Evolutionary conservation across 2,888 invertebrate genomes (phyloP).

Genomic region (Kryphioiulus occultus): DNA sequence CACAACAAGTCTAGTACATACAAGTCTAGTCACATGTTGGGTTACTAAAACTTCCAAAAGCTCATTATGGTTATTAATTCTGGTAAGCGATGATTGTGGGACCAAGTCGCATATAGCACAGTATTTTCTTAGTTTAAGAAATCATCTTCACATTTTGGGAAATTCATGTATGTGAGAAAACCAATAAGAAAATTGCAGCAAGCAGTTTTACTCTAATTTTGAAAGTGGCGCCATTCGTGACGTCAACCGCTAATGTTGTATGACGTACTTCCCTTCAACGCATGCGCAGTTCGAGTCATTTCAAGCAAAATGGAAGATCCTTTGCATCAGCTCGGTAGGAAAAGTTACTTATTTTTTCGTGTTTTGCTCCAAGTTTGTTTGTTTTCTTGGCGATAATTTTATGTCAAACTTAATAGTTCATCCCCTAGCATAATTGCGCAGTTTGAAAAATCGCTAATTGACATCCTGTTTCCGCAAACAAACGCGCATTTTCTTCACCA

Average conservation of each 20-base stretch:
- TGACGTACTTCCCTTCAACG: not conserved
- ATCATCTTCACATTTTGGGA: too few species aligned
- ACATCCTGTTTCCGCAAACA: too few species aligned
- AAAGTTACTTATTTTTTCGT: not conserved
- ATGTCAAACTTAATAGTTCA: not conserved
- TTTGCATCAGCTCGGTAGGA: conserved; percentile 43
- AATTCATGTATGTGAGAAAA: too few species aligned
- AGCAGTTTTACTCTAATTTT: not conserved
- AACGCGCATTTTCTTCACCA: conserved; percentile 29
- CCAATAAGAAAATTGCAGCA: too few species aligned
- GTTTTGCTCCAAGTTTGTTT: not conserved
- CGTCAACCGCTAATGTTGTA: not conserved
- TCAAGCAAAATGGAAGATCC: conserved; percentile 44
- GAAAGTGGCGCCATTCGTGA: not conserved
- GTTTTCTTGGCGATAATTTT: not conserved
- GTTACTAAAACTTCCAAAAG: too few species aligned
- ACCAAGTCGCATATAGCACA: too few species aligned
- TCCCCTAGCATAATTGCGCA: not conserved
- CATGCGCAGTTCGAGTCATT: not conserved
- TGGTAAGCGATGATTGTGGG: too few species aligned
- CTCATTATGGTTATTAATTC: too few species aligned
- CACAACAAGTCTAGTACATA: too few species aligned
- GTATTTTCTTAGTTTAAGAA: too few species aligned
- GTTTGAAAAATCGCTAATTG: not conserved
- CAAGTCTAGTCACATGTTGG: too few species aligned